Evolutionary conservation across 2,888 invertebrate species (phyloP), one percentile per base, ranked within the genome.

Genomic region (Thelaira solivaga): DNA sequence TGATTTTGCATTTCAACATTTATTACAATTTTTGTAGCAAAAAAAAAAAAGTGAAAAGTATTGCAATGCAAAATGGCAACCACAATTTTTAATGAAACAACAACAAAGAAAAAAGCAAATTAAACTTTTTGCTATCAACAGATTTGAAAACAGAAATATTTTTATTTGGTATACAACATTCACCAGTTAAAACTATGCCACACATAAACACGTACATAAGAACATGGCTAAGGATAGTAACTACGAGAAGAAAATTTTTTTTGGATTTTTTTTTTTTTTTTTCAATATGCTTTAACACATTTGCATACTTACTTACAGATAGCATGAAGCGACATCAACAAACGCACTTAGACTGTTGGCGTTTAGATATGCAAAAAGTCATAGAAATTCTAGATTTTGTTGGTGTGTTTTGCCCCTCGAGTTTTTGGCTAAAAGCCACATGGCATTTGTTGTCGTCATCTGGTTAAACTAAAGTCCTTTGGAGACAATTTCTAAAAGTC

Each of bases 381-480:
- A 47, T 36, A 41, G 26, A 26, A 26, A 55, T 36, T 49, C 4
- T 31, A 7, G 4, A 47, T 47, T 72, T 62, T 41, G 36, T 53
- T 22, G 34, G 7, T 29, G n/a, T n/a, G 24, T 55, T 34, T 26
- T 36, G 20, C 3, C 18, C 49, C 49, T 39, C 2, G 16, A 10
- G 6, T 51, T 76, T 76, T 76, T 80, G 77, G 77, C 80, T 55
- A 45, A 57, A 78, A 80, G 80, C 80, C 81, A 76, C 81, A 80
- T 76, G 76, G 74, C 73, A 81, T 80, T 80, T 80, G 65, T 75
- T 79, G 77, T 80, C 81, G 78, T 78, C 78, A 76, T 71, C 80
- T 69, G 78, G 74, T 74, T 74, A 67, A 74, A 78, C 74, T 71
- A 74, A 78, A 78, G 78, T 65, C 74, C 74, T 61, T 71, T 72